These are phyloP conservation scores for Pseudorhombus dupliciocellatus DNA, from an alignment of 2,113 vertebrate genomes.

Conservation along the genomic window DNA sequence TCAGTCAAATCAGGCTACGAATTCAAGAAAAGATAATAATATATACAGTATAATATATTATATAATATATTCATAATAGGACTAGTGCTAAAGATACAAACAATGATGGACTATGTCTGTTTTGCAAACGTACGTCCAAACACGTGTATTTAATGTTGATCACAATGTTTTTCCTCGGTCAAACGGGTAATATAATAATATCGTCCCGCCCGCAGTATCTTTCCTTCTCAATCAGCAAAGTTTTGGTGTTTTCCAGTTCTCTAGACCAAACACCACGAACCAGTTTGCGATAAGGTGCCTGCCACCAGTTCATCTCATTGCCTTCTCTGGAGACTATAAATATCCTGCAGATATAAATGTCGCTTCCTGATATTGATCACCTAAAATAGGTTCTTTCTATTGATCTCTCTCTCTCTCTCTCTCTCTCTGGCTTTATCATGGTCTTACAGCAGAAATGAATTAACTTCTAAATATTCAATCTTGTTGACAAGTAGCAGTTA, in stretches of 20 bases:
- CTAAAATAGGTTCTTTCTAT: constrained; percentile 58
- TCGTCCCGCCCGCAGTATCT: too few relatives aligned
- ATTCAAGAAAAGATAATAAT: too few relatives aligned
- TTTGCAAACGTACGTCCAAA: too few relatives aligned
- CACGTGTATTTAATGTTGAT: too few relatives aligned
- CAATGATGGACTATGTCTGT: too few relatives aligned
- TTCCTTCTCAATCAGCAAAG: too few relatives aligned
- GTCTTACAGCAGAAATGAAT: constrained; percentile 65
- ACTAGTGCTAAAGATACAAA: too few relatives aligned
- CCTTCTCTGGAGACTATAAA: constrained; percentile 55
- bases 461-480: constrained; percentile 77
- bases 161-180: too few relatives aligned
- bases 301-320: not conserved
- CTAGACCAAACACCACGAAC: not conserved
- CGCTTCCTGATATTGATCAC: constrained; percentile 69
- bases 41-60: too few relatives aligned
- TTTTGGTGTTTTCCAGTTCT: not conserved
- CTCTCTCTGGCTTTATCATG: constrained; percentile 62
- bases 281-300: not conserved
- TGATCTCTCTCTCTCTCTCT: constrained; percentile 40
- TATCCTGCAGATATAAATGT: constrained; percentile 68
- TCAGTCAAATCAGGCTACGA: too few relatives aligned
- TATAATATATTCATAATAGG: too few relatives aligned
- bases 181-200: too few relatives aligned
- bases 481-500: constrained; percentile 70